Evolutionary conservation across 2,797 vertebrate genomes (phyloP).

Genomic region (Phalloptychus januarius): DNA sequence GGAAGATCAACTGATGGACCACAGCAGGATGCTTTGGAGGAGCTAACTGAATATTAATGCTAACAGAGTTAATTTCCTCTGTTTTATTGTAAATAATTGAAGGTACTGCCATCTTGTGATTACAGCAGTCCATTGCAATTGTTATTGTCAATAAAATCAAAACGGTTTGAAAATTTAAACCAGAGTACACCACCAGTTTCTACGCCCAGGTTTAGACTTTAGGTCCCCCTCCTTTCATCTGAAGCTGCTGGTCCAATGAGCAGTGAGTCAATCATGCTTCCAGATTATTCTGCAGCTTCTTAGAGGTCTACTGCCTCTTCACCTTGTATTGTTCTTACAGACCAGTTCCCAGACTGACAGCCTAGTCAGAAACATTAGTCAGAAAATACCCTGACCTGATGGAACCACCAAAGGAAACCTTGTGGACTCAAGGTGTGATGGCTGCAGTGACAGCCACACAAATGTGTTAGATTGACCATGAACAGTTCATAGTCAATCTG

Average conservation of each 20-base stretch:
- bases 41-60: neutral
- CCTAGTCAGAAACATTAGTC: too few relatives aligned
- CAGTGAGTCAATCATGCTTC: too few relatives aligned
- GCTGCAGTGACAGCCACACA: too few relatives aligned
- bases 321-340: neutral
- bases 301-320: neutral
- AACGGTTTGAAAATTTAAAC: neutral
- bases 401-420: neutral
- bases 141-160: neutral
- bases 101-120: neutral
- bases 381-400: neutral
- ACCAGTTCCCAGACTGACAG: neutral
- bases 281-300: too few relatives aligned
- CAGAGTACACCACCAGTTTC: neutral
- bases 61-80: neutral
- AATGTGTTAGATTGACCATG: too few relatives aligned
- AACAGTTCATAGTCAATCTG: too few relatives aligned
- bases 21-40: neutral
- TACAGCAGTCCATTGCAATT: neutral
- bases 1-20: neutral
- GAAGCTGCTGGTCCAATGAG: too few relatives aligned
- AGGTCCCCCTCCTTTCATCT: neutral
- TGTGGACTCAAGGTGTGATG: too few relatives aligned
- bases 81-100: neutral
- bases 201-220: neutral